These are phyloP conservation scores for Erethizon dorsatum DNA, from an alignment of 2,797 vertebrate species.

Conservation along the genomic window DNA sequence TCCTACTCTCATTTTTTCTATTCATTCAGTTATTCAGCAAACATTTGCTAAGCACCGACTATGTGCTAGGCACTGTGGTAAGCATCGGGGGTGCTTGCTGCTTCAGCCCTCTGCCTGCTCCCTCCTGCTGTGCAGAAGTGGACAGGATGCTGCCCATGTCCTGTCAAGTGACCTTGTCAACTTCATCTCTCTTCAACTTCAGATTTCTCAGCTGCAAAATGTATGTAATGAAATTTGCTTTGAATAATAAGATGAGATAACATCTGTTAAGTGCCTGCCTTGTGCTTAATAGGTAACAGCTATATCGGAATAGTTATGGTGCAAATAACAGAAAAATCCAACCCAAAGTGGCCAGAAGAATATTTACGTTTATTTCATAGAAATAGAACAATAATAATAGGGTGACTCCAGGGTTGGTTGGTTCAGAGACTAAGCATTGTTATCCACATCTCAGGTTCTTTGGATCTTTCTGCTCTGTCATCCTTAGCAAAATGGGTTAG, in stretches of 20 bases:
- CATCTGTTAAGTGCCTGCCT: neutral
- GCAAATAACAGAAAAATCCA: constrained; percentile 46
- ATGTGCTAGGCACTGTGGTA: neutral
- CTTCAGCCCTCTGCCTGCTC: neutral
- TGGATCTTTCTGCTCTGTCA: neutral
- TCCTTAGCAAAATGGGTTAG: neutral
- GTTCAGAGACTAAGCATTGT: neutral
- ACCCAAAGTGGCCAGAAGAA: neutral
- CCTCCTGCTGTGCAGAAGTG: neutral
- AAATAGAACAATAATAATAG: neutral
- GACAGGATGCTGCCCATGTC: neutral
- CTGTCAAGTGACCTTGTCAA: neutral
- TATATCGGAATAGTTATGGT: constrained; percentile 29
- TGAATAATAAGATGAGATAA: neutral
- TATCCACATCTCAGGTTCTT: neutral
- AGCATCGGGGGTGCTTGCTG: neutral
- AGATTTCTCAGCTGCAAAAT: constrained; percentile 15
- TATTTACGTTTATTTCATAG: neutral
- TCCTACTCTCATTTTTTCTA: neutral
- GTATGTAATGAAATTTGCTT: neutral
- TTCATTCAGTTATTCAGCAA: neutral
- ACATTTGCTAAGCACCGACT: neutral
- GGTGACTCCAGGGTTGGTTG: neutral
- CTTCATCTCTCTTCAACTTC: constrained; percentile 25
- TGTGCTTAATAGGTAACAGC: neutral